Evolutionary conservation across 2,113 vertebrate species (phyloP).

Genomic region (Serinus canaria): DNA sequence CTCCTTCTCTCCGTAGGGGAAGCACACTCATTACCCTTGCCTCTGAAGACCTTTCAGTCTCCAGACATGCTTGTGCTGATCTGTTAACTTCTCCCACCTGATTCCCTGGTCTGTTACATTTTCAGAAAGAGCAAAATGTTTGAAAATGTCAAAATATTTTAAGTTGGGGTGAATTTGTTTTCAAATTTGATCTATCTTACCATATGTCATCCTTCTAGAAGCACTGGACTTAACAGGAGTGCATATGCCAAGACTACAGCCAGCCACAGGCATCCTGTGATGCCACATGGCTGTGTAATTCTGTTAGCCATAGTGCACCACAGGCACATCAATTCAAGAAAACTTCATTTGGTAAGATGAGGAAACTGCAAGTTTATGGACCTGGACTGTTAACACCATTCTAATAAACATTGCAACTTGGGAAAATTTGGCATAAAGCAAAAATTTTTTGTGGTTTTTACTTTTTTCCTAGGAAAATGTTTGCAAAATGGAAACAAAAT

Average conservation of each 20-base stretch:
- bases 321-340: not conserved
- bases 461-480: not conserved
- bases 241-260: not conserved
- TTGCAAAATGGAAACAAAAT: not conserved
- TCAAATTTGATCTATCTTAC: not conserved
- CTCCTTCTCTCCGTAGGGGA: not conserved
- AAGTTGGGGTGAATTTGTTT: not conserved
- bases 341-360: not conserved
- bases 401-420: not conserved
- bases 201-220: not conserved
- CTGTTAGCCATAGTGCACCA: not conserved
- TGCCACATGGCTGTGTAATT: accelerated
- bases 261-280: not conserved
- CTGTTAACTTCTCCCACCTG: not conserved
- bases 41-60: not conserved
- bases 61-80: accelerated
- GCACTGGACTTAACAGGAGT: not conserved
- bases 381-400: not conserved
- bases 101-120: not conserved
- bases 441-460: not conserved
- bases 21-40: not conserved
- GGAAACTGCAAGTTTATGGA: not conserved
- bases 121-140: not conserved
- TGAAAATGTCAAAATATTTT: not conserved
- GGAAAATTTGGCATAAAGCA: not conserved